phyloP scores from a whole-genome alignment of 2,888 invertebrate species.

The Smittia sp. region DNA sequence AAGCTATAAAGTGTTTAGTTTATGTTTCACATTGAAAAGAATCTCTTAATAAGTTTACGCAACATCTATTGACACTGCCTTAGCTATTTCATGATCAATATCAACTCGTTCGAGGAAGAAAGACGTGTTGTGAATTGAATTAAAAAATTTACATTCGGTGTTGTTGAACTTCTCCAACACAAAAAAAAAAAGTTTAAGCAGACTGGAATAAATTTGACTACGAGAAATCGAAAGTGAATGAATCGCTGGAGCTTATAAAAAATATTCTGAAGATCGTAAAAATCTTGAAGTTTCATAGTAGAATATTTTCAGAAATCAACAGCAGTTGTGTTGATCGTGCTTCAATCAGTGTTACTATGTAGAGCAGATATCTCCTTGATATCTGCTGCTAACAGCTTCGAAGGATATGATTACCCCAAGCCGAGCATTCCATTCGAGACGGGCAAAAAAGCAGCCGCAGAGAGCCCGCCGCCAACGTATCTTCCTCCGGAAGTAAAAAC shows the following conservation, averaged over 20 bases:
- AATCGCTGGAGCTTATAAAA: no score
- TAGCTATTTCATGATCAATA: not conserved
- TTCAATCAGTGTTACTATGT: not conserved
- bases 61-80: not conserved
- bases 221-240: not conserved
- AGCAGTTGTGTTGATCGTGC: not conserved
- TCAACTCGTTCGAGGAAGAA: not conserved
- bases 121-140: not conserved
- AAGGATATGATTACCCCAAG: conserved; percentile 23
- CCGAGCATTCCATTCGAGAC: conserved; percentile 24
- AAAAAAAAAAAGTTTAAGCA: not conserved
- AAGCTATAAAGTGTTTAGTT: not conserved
- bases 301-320: conserved; percentile 2
- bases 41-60: not conserved
- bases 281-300: not conserved
- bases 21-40: conserved; percentile 1
- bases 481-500: not conserved
- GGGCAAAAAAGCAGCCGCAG: not conserved
- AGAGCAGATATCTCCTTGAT: conserved; percentile 17
- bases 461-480: no score
- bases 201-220: not conserved
- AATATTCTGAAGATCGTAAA: no score
- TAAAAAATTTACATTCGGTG: not conserved
- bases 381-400: conserved; percentile 18
- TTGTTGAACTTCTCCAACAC: not conserved